Base-by-base conservation (phyloP, 2,888 invertebrate species). In the Noctua janthe region DNA sequence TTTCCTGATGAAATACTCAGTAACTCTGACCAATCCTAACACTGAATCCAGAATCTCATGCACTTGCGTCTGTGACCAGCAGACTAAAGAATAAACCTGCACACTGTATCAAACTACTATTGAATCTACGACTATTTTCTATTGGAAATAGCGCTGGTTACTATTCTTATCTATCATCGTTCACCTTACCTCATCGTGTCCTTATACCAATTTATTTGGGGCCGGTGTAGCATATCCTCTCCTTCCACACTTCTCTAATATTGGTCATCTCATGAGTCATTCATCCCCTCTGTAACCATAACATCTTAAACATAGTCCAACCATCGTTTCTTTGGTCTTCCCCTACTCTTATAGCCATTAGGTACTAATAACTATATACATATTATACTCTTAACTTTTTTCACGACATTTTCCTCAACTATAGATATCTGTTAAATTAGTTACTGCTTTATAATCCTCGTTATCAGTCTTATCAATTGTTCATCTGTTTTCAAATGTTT, bases 391-490 rank as follows among this genome's bases (percentile, higher is more conserved):
- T 10, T 15, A 20, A 10, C 8, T 35, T 39, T 35, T 23, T 39
- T 10, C 39, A 66, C 39, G 5, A 23, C 47, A 47, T 69, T 69
- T 69, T 69, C n/a, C 47, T 47, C 39, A 59, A 79, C 51, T 5
- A 23, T 23, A 71, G 35, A 13, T 47, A 20, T 8, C 17, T 3
- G 35, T 51, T n/a, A 59, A 79, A 56, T 15, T 39, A 71, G 67
- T 71, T 67, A 66, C 56, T 43, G n/a, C 17, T 80, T 49, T 29
- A 17, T 49, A 66, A 49, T 71, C 64, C 39, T 10, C 35, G 23
- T 56, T 74, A 75, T 59, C 74, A 59, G 35, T 76, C 66, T 82
- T 71, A 76, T 75, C 81, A 81, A 51, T 69, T 59, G 8, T 69
- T 69, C 74, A 62, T 59, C 35, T 73, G 29, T 51, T 69, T 69